Evolutionary conservation across 2,797 vertebrate species (phyloP), one percentile per base, ranked within the genome.

Genomic region (Acrocephalus scirpaceus): DNA sequence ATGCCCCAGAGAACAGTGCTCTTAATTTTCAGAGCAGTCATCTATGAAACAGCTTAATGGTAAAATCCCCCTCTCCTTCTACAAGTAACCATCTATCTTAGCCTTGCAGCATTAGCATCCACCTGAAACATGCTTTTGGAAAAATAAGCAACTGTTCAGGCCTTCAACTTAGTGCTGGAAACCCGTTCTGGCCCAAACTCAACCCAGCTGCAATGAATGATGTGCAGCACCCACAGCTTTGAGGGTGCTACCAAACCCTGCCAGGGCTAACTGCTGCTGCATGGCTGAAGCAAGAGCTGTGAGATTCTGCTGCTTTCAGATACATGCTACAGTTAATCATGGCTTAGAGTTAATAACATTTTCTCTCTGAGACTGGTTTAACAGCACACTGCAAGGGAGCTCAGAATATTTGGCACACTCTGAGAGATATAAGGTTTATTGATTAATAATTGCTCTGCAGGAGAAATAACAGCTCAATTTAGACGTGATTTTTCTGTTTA

Each of bases 371-470:
- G 57, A 30, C 3, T 89, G 57, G 38, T 58, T 89, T 80, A 54
- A 56, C 48, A 67, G 47, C 58, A 81, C 72, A 34, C 69, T 47
- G 36, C 1, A 7, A 91, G 48, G 61, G 60, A 86, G 73, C 54
- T 92, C 54, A 38, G 62, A 84, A 47, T 62, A 23, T 44, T 62
- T 34, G 21, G 15, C 9, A 29, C 10, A 1, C 50, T 36, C 56
- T 51, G 76, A 56, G 69, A 77, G 48, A 88, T 18, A 54, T 5
- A 32, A 77, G 42, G 54, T 75, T 85, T 96, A 93, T 81, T 88
- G 92, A 93, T 95, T 76, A 86, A 84, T 91, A 92, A 90, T 86
- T 93, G 78, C 67, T 42, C 72, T 47, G 73, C 72, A 75, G 73
- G 62, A 96, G 40, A 78, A 88, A 26, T 10, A 86, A 75, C 47